phyloP scores from a whole-genome alignment of 2,888 invertebrate genomes.

The Epinotia brunnichana region DNA sequence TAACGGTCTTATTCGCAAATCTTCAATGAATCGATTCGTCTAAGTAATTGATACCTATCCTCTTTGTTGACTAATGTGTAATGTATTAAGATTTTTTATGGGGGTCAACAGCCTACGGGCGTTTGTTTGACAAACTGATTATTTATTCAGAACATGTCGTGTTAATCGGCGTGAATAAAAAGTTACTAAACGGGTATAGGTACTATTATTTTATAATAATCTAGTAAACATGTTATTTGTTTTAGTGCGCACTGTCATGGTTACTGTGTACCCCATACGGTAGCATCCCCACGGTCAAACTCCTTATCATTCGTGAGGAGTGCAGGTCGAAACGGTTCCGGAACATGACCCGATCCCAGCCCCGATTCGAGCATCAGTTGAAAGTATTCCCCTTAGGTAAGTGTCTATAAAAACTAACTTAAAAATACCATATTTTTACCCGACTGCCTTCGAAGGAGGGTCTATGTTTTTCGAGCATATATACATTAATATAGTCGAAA shows the following conservation, averaged over 20 bases:
- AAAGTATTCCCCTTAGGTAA: constrained; percentile 86
- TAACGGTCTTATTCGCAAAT: constrained; percentile 59
- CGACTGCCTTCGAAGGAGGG: too few relatives aligned
- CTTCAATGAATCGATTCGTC: constrained; percentile 62
- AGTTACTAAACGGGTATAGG: constrained; percentile 27
- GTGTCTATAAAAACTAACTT: background rate
- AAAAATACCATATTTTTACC: too few relatives aligned
- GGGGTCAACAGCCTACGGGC: constrained; percentile 69
- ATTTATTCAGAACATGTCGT: constrained; percentile 64
- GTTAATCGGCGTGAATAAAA: constrained; percentile 50
- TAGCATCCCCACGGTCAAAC: constrained; percentile 66
- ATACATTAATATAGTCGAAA: too few relatives aligned
- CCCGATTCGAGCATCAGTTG: constrained; percentile 90
- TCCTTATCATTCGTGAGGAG: constrained; percentile 64
- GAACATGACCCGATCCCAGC: constrained; percentile 70
- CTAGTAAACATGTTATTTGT: constrained; percentile 24
- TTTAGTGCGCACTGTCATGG: constrained; percentile 63
- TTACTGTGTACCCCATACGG: constrained; percentile 60
- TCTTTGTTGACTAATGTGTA: constrained; percentile 64
- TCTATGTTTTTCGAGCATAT: too few relatives aligned
- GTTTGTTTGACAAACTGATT: constrained; percentile 66
- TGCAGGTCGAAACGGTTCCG: constrained; percentile 73
- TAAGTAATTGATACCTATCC: constrained; percentile 68
- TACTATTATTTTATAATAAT: constrained; percentile 5
- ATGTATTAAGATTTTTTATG: constrained; percentile 62